Evolutionary conservation across 2,888 invertebrate species (phyloP), one percentile per base, ranked within the genome.

Genomic region (Fabriciana adippe): DNA sequence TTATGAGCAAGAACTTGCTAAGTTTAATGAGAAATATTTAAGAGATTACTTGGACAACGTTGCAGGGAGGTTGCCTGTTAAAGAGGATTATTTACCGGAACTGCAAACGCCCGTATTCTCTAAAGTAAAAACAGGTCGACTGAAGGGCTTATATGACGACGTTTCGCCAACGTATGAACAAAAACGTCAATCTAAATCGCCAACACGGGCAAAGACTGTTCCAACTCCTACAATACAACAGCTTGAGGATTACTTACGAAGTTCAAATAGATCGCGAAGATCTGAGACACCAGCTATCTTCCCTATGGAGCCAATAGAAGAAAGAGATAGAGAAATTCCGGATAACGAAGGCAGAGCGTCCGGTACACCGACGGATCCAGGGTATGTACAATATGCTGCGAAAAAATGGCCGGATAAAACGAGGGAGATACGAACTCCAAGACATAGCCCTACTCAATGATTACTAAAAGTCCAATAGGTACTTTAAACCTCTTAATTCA

Each of bases 371-470:
- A 94, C 94, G 0, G 96, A 96, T 82, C 96, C 95, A 0, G 96
- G 96, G 3, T 96, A 94, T 76, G 96, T 96, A 2, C 94, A 95
- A 77, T 96, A 96, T 79, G 94, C 95, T 0, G 96, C 95, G 1
- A 94, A 94, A 71, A 93, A 94, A 75, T 96, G 96, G 96, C 93
- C 94, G 0, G 92, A 93, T 55, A 91, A 89, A 61, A 63, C 66
- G 6, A 77, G 91, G 35, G 93, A 91, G 76, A 79, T 93, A 8
- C 93, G 94, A 74, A 94, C 95, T 2, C 95, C 95, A 0, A 80
- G 93, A 72, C 93, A 93, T 70, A 94, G 93, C 78, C 94, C 93
- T 3, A 92, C 92, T 47, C 81, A 80, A 73, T 80, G 68, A 75
- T 69, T n/a, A 41, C 35, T 41, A 41, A 21, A 47, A 47, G n/a